Evolutionary conservation across 2,797 vertebrate genomes (phyloP).

Genomic region (Meriones psammophilus): DNA sequence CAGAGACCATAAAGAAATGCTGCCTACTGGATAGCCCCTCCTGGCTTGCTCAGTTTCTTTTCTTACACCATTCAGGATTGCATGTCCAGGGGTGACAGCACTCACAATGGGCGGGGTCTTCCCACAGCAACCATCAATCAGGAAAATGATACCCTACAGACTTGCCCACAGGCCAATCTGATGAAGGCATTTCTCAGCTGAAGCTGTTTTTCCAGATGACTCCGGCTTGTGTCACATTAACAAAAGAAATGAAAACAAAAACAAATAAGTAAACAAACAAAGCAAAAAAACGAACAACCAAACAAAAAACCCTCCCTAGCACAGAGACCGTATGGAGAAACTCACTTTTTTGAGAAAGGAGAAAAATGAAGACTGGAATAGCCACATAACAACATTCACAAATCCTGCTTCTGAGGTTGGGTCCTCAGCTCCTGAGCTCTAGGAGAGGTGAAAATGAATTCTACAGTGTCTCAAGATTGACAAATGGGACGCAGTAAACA

Average conservation of each 20-base stretch:
- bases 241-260: not conserved
- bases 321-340: not conserved
- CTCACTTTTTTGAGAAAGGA: conserved; percentile 9
- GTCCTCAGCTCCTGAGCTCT: not conserved
- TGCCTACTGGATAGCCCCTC: not conserved
- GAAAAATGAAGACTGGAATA: not conserved
- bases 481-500: not conserved
- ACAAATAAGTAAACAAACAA: not conserved
- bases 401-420: not conserved
- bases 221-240: not conserved
- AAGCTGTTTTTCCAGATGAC: not conserved
- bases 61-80: not conserved
- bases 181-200: not conserved
- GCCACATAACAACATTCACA: not conserved
- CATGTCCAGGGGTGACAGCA: not conserved
- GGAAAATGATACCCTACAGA: not conserved
- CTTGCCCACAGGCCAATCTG: not conserved
- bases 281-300: not conserved
- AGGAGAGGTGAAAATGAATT: not conserved
- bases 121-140: not conserved
- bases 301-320: not conserved
- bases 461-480: not conserved
- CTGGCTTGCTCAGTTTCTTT: not conserved
- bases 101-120: not conserved
- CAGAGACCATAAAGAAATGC: not conserved